These are phyloP conservation scores for Tetragnatha montana DNA, from an alignment of 2,888 invertebrate genomes.

Conservation along the genomic window DNA sequence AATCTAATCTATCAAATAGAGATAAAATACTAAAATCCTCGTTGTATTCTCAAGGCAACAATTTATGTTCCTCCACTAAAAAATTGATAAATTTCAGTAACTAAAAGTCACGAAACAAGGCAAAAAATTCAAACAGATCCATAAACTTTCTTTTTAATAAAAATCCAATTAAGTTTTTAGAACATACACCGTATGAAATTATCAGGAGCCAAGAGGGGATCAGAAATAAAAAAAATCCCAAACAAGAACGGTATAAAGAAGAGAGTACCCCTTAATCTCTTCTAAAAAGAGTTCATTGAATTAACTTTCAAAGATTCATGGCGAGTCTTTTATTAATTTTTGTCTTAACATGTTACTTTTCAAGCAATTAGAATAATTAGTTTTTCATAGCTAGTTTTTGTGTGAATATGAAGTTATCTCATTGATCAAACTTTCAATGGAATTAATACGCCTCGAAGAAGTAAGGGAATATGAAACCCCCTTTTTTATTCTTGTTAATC, in stretches of 20 bases:
- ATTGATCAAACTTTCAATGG: slow-evolving; percentile 44
- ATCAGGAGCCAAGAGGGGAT: not conserved
- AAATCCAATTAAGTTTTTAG: slow-evolving; percentile 39
- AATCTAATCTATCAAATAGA: not conserved
- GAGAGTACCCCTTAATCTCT: not conserved
- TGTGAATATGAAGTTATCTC: not conserved
- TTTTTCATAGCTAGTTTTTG: slow-evolving; percentile 51
- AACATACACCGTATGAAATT: not conserved
- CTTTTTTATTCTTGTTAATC: not conserved
- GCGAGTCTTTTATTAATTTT: slow-evolving; percentile 27
- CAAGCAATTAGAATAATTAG: slow-evolving; percentile 59
- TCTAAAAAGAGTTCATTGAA: slow-evolving; percentile 25
- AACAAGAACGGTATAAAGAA: not conserved
- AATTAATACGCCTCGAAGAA: slow-evolving; percentile 35
- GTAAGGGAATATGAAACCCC: slow-evolving; percentile 7
- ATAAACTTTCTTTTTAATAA: slow-evolving; percentile 29
- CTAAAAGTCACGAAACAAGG: slow-evolving; percentile 11
- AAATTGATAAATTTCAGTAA: slow-evolving; percentile 14
- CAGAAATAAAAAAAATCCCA: not conserved
- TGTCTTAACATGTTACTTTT: slow-evolving; percentile 51
- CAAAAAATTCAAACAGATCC: not conserved
- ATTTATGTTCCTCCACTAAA: not conserved
- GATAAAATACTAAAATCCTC: not conserved
- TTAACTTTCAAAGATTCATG: slow-evolving; percentile 28
- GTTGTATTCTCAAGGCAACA: not conserved